phyloP scores from a whole-genome alignment of 2,797 vertebrate genomes.

The Sebastes taczanowskii region DNA sequence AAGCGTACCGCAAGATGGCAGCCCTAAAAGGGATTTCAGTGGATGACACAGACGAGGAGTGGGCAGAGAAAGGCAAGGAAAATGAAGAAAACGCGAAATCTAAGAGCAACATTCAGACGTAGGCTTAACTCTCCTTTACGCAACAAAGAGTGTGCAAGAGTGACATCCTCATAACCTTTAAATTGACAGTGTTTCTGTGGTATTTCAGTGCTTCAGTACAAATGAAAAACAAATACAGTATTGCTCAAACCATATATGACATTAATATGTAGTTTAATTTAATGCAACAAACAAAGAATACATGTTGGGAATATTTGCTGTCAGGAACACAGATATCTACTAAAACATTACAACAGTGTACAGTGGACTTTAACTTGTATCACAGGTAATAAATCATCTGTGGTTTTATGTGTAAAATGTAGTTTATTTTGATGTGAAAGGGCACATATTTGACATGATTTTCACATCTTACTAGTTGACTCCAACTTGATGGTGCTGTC shows the following conservation, averaged over 20 bases:
- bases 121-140: background rate
- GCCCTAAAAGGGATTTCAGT: slow-evolving; percentile 69
- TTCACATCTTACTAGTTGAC: slow-evolving; percentile 30
- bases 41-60: slow-evolving; percentile 90
- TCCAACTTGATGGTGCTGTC: slow-evolving; percentile 32
- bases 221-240: background rate
- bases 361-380: background rate
- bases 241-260: background rate
- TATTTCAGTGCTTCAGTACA: background rate
- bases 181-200: background rate
- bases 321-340: background rate
- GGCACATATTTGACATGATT: background rate
- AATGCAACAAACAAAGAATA: background rate
- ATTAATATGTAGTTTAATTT: background rate
- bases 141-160: background rate
- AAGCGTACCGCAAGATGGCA: slow-evolving; percentile 70
- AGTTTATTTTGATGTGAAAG: background rate
- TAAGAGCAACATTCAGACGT: background rate
- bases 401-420: background rate
- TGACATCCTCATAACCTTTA: background rate
- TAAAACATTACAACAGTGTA: background rate
- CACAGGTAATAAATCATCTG: background rate
- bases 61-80: slow-evolving; percentile 80
- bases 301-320: background rate
- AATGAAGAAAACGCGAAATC: slow-evolving; percentile 47